Conservation (phyloP, 2,888 invertebrate species). For the Archips xylosteana region DNA sequence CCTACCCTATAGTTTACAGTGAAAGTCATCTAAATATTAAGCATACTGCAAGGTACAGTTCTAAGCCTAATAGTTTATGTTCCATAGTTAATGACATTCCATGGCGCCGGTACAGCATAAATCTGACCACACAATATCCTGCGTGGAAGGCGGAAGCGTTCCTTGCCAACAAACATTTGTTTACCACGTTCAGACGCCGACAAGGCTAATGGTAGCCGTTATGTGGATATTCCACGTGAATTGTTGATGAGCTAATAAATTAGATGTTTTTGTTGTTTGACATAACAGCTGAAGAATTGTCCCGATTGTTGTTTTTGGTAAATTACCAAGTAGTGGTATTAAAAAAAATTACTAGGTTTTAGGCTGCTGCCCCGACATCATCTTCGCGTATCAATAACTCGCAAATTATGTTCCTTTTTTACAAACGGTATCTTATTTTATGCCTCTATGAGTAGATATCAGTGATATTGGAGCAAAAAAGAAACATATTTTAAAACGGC, state of each 20-base stretch:
- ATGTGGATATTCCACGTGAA: constrained; percentile 6
- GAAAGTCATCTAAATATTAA: neutral
- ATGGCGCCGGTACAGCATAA: neutral
- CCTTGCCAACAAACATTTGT: constrained; percentile 14
- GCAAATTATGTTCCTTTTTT: too few species aligned
- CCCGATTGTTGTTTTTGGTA: neutral
- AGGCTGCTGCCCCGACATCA: too few species aligned
- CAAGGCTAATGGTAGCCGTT: constrained; percentile 10
- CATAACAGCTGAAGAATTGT: neutral
- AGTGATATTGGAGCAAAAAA: too few species aligned
- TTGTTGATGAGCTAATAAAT: constrained; percentile 8
- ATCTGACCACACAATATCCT: constrained; percentile 13
- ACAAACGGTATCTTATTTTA: too few species aligned
- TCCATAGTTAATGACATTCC: constrained; percentile 11
- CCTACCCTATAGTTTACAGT: neutral
- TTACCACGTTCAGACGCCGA: constrained; percentile 4
- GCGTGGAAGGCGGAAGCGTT: constrained; percentile 5
- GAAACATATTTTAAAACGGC: too few species aligned
- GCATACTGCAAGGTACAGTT: neutral
- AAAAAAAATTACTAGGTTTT: too few species aligned
- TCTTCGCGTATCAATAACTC: too few species aligned
- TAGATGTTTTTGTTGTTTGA: constrained; percentile 5
- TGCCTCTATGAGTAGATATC: too few species aligned
- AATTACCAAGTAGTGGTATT: too few species aligned
- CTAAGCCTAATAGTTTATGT: neutral